phyloP scores from a whole-genome alignment of 2,888 invertebrate genomes.

The Cephonodes hylas region DNA sequence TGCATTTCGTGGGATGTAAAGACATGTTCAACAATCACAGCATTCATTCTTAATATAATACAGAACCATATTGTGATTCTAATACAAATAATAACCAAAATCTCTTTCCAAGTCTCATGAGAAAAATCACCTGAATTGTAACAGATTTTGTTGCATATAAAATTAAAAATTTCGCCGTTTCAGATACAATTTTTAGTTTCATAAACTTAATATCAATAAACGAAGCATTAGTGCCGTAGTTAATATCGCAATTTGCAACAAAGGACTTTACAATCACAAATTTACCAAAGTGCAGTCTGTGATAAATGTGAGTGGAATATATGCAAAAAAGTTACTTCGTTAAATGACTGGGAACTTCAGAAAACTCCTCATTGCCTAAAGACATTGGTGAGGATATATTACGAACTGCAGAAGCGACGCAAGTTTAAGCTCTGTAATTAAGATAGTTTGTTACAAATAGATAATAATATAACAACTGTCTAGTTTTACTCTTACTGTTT shows the following conservation, averaged over 20 bases:
- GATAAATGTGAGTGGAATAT: too few species aligned
- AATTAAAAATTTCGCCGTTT: not conserved
- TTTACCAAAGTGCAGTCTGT: too few species aligned
- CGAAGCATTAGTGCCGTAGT: not conserved
- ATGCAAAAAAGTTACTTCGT: too few species aligned
- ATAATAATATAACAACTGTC: too few species aligned
- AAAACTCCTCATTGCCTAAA: too few species aligned
- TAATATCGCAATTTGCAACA: not conserved
- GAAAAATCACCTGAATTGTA: not conserved
- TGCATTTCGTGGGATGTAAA: constrained; percentile 17
- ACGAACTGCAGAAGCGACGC: too few species aligned
- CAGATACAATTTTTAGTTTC: not conserved
- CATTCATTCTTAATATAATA: constrained; percentile 16
- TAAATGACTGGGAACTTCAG: too few species aligned
- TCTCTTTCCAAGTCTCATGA: too few species aligned
- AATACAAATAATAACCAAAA: not conserved
- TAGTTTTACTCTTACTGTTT: too few species aligned
- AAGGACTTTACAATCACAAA: not conserved
- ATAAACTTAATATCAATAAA: not conserved
- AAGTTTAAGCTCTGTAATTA: too few species aligned
- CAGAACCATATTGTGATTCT: not conserved
- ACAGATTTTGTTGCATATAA: not conserved
- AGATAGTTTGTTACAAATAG: too few species aligned
- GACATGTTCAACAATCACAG: constrained; percentile 19
- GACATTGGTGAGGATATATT: too few species aligned